Evolutionary conservation across 2,888 invertebrate species (phyloP), one percentile per base, ranked within the genome.

Genomic region (Nebria brevicollis): DNA sequence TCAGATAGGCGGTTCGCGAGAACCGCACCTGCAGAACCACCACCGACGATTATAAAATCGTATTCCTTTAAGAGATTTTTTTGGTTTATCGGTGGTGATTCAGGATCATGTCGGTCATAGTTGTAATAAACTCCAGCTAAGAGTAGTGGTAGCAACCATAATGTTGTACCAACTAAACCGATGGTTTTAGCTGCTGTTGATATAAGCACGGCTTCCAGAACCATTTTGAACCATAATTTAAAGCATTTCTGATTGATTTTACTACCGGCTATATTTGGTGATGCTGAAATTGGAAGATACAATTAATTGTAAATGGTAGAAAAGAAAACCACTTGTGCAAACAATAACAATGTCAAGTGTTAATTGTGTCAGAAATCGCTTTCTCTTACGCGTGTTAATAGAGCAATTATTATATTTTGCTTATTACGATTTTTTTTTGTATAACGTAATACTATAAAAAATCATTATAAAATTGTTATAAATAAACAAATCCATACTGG

Each of bases 121-220:
- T 94, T 94, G 86, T 95, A 94, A 86, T 94, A 95, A 13, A 96
- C 91, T 34, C 96, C 95, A 20, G 96, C 96, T 84, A 97, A 91
- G 83, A 97, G 89, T 68, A 97, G 88, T 0, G 97, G 97, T 82
- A 97, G 94, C 78, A 97, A 89, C 96, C 96, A 96, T 4, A 97
- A 90, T 13, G 96, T 94, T 2, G 94, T 94, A n/a, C 93, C 93
- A 2, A 93, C 91, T 82, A 95, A 91, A 66, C 95, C 94, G 83
- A 95, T 92, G 0, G 95, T 95, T 86, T 95, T 95, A 83, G 95
- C 89, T 82, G 95, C 95, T 82, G 95, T 94, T n/a, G 95, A 94
- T 80, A 95, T 93, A 83, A 95, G 90, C 75, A 95, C 91, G 13
- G 95, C 92, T 87, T 94, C 94, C 72, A 95, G 90, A 86, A 93